Conservation (phyloP, 1,140 invertebrate species). For the Drosophila quadrilineata region DNA sequence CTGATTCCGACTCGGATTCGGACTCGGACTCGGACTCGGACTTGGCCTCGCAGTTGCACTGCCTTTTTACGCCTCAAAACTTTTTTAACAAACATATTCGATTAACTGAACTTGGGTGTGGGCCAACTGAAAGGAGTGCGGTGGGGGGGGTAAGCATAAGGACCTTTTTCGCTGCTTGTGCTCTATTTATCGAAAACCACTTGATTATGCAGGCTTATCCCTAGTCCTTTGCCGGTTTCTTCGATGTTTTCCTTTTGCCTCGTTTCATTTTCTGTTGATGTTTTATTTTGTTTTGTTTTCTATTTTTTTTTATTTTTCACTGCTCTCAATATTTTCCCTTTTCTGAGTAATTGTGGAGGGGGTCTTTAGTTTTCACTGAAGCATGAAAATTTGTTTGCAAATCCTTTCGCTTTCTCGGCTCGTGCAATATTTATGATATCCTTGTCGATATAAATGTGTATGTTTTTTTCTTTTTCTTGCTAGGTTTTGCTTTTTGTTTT, state of each 20-base stretch:
- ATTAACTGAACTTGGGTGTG: slow-evolving; percentile 55
- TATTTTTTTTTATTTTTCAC: slow-evolving; percentile 5
- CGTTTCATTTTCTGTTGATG: slow-evolving; percentile 20
- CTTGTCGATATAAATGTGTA: too few relatives aligned
- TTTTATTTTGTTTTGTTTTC: slow-evolving; percentile 29
- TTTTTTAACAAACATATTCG: slow-evolving; percentile 78
- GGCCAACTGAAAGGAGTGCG: neutral
- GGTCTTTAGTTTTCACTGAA: slow-evolving; percentile 53
- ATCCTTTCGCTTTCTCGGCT: slow-evolving; percentile 55
- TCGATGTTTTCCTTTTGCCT: slow-evolving; percentile 25
- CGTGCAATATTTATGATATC: slow-evolving; percentile 69
- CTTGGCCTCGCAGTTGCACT: slow-evolving; percentile 23
- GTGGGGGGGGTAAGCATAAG: slow-evolving; percentile 10
- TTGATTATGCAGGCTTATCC: slow-evolving; percentile 80
- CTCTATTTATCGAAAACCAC: slow-evolving; percentile 79
- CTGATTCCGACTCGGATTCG: neutral
- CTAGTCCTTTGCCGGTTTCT: slow-evolving; percentile 36
- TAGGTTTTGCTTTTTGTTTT: slow-evolving; percentile 16
- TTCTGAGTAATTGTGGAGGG: neutral
- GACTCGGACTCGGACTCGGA: neutral
- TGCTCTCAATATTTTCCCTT: slow-evolving; percentile 13
- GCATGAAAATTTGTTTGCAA: slow-evolving; percentile 70
- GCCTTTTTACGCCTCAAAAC: slow-evolving; percentile 75
- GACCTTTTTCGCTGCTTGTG: slow-evolving; percentile 41
- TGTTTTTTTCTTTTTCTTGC: too few relatives aligned